Evolutionary conservation across 2,888 invertebrate genomes (phyloP), one percentile per base, ranked within the genome.

Genomic region (Drosophila longiperda): DNA sequence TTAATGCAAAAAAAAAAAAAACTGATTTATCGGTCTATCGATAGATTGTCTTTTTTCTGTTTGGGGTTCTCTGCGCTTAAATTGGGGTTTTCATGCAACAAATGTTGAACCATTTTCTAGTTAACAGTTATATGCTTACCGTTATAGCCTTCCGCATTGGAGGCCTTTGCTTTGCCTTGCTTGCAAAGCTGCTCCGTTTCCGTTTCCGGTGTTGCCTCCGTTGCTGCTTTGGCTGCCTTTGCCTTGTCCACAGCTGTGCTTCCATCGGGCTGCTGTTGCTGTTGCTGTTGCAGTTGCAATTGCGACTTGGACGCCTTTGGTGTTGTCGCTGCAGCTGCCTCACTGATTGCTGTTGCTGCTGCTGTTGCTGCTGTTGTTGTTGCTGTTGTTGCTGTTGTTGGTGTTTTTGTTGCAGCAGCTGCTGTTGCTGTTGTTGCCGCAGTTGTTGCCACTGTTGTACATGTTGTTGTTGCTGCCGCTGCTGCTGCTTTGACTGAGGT

Each of bases 401-500:
- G 20, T 26, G 50, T 1, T 34, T 34, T 1, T 11, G 42, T 66
- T 17, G 75, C 60, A 57, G 80, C 74, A 60, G 40, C 32, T 42
- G 71, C 55, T 54, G 50, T 48, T 36, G 71, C 36, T 40, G 73
- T 55, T 59, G 73, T 92, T 92, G 83, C 92, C 92, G 54, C n/a
- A 15, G 55, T 12, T 20, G 55, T 26, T 29, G 40, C 2, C 20
- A n/a, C n/a, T 38, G 55, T 12, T 12, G 88, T 92, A 91, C 82
- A 92, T 92, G 88, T 93, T 93, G 93, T 93, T 93, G 92, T 15
- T 38, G 34, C 33, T 45, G 60, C 57, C 32, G 65, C 38, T 6
- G 70, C n/a, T 45, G 57, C 29, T 36, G 65, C n/a, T 17, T 66
- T 34, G n/a, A 67, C 52, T 55, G 69, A 32, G 17, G 57, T 26